These are phyloP conservation scores for Aphelinus atriplicis DNA, from an alignment of 1,140 invertebrate genomes.

Conservation along the genomic window DNA sequence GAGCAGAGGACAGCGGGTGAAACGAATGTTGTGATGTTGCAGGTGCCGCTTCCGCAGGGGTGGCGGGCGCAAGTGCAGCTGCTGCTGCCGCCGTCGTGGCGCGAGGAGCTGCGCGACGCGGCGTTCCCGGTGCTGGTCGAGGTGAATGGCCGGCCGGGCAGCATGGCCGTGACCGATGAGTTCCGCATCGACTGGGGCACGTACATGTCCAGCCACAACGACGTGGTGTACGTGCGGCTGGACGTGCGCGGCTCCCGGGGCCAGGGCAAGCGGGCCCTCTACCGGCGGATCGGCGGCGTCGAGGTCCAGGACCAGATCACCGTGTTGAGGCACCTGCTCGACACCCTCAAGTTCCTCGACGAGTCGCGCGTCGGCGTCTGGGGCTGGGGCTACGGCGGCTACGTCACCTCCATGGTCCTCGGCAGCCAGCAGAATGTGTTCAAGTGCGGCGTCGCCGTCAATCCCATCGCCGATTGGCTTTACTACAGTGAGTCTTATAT, in stretches of 20 bases:
- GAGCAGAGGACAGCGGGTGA: too few species aligned
- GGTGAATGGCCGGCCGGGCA: conserved; percentile 91
- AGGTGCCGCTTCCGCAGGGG: conserved; percentile 79
- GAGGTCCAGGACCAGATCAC: conserved; percentile 91
- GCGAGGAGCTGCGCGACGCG: conserved; percentile 83
- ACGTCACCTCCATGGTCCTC: conserved; percentile 88
- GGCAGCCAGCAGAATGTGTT: conserved; percentile 86
- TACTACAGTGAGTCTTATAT: conserved; percentile 88
- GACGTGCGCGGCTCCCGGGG: conserved; percentile 88
- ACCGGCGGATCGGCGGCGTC: conserved; percentile 81
- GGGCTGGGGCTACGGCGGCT: conserved; percentile 98
- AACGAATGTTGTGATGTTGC: not conserved
- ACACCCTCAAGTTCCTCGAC: conserved; percentile 86
- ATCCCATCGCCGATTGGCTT: conserved; percentile 93
- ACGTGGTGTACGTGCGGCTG: conserved; percentile 88
- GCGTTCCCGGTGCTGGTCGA: conserved; percentile 86
- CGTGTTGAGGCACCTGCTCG: conserved; percentile 84
- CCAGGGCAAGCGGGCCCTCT: conserved; percentile 81
- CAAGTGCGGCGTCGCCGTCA: conserved; percentile 92
- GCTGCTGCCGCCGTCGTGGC: conserved; percentile 83
- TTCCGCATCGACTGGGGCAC: conserved; percentile 90
- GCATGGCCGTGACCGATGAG: conserved; percentile 85
- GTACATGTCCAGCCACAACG: conserved; percentile 91
- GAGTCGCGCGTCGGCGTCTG: conserved; percentile 87
- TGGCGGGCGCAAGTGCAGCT: conserved; percentile 82